phyloP scores from a whole-genome alignment of 2,113 vertebrate genomes.

The Microtus ochrogaster region DNA sequence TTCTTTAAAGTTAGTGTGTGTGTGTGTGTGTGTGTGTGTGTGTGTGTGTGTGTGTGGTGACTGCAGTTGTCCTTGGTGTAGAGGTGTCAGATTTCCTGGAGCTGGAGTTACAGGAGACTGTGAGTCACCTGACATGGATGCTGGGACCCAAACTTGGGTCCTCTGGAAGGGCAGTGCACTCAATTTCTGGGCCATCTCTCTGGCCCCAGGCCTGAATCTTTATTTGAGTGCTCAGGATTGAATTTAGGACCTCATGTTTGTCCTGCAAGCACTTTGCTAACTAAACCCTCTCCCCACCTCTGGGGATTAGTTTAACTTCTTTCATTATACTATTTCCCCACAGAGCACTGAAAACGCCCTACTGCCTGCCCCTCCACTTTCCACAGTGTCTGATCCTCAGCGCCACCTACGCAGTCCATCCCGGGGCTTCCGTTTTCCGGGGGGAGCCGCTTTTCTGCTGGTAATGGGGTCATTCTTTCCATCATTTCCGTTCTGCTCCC shows the following conservation, averaged over 20 bases:
- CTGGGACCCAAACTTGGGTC: background rate
- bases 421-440: background rate
- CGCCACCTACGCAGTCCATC: background rate
- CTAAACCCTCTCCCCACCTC: background rate
- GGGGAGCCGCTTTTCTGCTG: background rate
- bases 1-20: background rate
- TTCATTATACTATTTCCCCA: background rate
- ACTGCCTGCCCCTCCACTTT: no score
- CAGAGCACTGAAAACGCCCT: background rate
- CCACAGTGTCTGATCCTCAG: background rate
- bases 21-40: background rate
- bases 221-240: background rate
- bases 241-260: background rate
- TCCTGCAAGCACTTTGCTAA: background rate
- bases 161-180: background rate
- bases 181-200: background rate
- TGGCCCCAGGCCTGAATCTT: background rate
- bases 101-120: background rate
- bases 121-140: background rate
- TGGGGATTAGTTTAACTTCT: background rate
- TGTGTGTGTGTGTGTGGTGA: background rate
- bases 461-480: conserved; percentile 36
- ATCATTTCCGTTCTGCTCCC: background rate
- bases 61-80: background rate
- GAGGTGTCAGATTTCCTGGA: background rate